Evolutionary conservation across 2,888 invertebrate genomes (phyloP), one percentile per base, ranked within the genome.

Genomic region (Brachyptera risi): DNA sequence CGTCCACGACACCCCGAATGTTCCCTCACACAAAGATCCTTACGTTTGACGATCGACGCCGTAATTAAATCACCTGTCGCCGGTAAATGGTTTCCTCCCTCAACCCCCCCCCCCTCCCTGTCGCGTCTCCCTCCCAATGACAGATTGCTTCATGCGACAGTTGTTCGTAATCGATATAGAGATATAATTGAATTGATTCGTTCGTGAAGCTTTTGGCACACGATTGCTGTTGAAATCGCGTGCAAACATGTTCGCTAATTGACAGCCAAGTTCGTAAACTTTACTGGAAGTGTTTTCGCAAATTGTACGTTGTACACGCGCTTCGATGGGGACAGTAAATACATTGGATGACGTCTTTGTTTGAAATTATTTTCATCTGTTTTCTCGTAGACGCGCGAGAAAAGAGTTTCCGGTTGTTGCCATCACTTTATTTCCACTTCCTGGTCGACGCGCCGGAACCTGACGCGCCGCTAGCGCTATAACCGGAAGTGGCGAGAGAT

Each of bases 51-150:
- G n/a, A n/a, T n/a, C n/a, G n/a, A 23, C 27, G n/a, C 26, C 24
- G 15, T 27, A 51, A 51, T 51, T 23, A 51, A 51, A 51, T 51
- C 50, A 51, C 50, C 50, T 51, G 50, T 51, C 50, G 31, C 27
- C 31, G 27, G 50, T 15, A 51, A 51, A 13, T 31, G 50, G 27
- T 13, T 27, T 26, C n/a, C n/a, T n/a, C n/a, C n/a, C n/a, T n/a
- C n/a, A n/a, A n/a, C n/a, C n/a, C n/a, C n/a, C n/a, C n/a, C n/a
- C n/a, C n/a, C n/a, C n/a, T n/a, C n/a, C n/a, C n/a, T n/a, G n/a
- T n/a, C n/a, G n/a, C n/a, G n/a, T n/a, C n/a, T n/a, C 17, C 19
- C 19, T 2, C 5, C 42, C 42, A 17, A 17, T 17, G 42, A 42
- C 42, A 42, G 15, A 42, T 15, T 42, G 42, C 42, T 17, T 3